These are phyloP conservation scores for Ochropacha duplaris DNA, from an alignment of 2,888 invertebrate species.

Conservation along the genomic window DNA sequence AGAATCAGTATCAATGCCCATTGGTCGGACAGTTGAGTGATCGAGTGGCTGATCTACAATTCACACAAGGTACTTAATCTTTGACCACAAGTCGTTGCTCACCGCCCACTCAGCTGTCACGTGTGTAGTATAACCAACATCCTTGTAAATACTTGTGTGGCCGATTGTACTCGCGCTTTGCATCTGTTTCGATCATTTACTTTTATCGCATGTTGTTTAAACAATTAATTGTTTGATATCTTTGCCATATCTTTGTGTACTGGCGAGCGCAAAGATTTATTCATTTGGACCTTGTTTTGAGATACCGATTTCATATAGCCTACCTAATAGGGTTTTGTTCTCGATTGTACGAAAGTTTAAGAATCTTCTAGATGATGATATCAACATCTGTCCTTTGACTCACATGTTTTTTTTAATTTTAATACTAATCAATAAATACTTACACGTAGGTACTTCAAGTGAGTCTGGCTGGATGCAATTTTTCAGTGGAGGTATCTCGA, in stretches of 20 bases:
- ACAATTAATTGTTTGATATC: not conserved
- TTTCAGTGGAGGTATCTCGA: not conserved
- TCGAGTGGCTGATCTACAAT: not conserved
- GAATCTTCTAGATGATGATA: no score
- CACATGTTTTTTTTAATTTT: no score
- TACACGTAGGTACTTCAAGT: no score
- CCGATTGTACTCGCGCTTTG: not conserved
- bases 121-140: not conserved
- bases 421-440: no score
- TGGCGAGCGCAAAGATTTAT: not conserved
- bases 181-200: constrained; percentile 2
- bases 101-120: not conserved
- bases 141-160: constrained; percentile 2
- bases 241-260: not conserved
- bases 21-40: not conserved
- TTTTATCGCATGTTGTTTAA: not conserved
- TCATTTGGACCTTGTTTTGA: not conserved
- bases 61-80: not conserved
- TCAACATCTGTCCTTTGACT: no score
- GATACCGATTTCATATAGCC: not conserved
- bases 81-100: not conserved
- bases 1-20: no score
- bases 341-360: not conserved
- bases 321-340: not conserved
- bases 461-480: not conserved